Conservation (phyloP, 2,797 vertebrate species). For the Micropoecilia bifurca region DNA sequence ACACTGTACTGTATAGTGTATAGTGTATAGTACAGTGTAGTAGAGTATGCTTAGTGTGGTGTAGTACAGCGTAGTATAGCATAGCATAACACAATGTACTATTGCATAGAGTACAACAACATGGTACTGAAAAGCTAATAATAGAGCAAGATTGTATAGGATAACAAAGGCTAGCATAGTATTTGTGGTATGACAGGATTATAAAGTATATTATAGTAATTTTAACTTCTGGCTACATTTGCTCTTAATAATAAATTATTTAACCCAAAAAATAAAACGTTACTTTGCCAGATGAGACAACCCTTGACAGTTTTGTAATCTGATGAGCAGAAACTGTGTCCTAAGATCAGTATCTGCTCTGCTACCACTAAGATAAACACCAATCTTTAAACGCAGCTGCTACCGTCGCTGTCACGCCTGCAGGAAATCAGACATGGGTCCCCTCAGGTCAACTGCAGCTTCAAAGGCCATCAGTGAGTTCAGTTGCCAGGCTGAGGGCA, state of each 20-base stretch:
- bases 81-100: neutral
- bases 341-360: constrained; percentile 4
- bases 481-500: constrained; percentile 57
- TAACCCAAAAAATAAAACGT: neutral
- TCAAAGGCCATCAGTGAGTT: constrained; percentile 59
- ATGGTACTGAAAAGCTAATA: neutral
- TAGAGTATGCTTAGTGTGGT: neutral
- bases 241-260: neutral
- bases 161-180: neutral
- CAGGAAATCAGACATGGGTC: constrained; percentile 45
- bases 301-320: neutral
- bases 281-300: neutral
- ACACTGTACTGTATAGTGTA: neutral
- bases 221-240: neutral
- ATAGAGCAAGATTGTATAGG: neutral
- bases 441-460: constrained; percentile 61
- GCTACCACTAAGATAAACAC: constrained; percentile 19
- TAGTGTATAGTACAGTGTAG: neutral
- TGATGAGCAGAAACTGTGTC: constrained; percentile 4
- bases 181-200: neutral
- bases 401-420: constrained; percentile 36
- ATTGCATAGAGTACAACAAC: neutral
- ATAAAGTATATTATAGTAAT: neutral
- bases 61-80: neutral
- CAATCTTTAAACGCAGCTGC: constrained; percentile 26